Evolutionary conservation across 2,113 vertebrate species (phyloP), one percentile per base, ranked within the genome.

Genomic region (Perccottus glenii): DNA sequence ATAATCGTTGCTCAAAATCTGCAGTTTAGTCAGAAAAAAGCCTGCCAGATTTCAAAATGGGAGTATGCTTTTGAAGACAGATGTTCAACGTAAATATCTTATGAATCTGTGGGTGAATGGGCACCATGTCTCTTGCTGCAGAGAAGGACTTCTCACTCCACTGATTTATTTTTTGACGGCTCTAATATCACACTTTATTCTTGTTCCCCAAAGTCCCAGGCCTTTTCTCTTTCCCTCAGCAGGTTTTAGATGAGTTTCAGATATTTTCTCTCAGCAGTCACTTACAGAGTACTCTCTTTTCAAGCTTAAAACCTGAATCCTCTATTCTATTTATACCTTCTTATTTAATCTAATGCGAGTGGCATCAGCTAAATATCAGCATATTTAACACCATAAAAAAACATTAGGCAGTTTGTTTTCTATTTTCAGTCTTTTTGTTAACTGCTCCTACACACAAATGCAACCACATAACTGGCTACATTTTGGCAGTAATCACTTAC

Each of bases 201-300:
- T 11, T n/a, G 36, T 64, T 75, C 60, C 66, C 70, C 63, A 40
- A 45, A 72, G 72, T 38, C 73, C 64, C 5, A 48, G 66, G 42
- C 62, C 53, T 69, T 78, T 82, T 55, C 89, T 85, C 72, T 82
- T 62, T 52, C 60, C 62, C 82, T 82, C 70, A 77, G 55, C 38
- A 62, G 58, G 50, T 74, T 80, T 70, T 47, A 63, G 38, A 40
- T 40, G 38, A 40, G 38, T 8, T 40, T 40, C 38, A 68, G 63
- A 61, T 60, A 35, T 64, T 69, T 80, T 67, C 42, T 40, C 38
- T 40, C 38, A 40, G 38, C 38, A 40, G 38, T 40, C 38, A 40
- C 38, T 40, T 8, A 40, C 8, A 4, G 5, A 40, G 38, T 8
- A 40, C 38, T 6, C 5, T 40, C 5, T 40, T 5, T 40, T 40